Conservation (phyloP, 2,113 vertebrate species). For the Taxidea taxus region DNA sequence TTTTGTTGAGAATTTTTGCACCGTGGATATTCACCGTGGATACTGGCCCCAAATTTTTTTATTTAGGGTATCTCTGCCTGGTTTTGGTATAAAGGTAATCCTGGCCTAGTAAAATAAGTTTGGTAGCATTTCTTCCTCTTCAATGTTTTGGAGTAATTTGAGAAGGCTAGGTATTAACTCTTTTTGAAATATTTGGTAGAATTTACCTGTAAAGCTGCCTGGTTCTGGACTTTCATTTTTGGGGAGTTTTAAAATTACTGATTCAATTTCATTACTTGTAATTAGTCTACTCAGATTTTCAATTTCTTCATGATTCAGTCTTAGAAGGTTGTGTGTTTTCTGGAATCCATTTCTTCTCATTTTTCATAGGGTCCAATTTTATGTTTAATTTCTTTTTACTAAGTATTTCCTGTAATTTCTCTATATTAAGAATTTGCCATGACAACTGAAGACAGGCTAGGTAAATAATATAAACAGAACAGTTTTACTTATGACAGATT, state of each 20-base stretch:
- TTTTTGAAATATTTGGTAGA: neutral
- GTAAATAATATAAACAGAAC: neutral
- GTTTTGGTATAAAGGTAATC: neutral
- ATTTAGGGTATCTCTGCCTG: neutral
- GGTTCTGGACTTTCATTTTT: neutral
- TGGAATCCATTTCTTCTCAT: neutral
- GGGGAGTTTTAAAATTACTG: neutral
- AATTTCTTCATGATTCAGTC: neutral
- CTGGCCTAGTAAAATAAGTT: neutral
- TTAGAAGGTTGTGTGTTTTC: neutral
- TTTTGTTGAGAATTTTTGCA: neutral
- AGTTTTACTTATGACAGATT: neutral
- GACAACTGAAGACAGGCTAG: neutral
- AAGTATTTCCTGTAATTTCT: conserved; percentile 20
- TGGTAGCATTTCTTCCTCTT: neutral
- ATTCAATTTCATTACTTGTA: neutral
- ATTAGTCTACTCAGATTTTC: neutral
- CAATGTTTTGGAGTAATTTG: neutral
- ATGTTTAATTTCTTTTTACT: neutral
- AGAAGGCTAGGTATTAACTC: neutral
- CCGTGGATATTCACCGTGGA: neutral
- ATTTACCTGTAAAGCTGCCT: neutral
- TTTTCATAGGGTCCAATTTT: neutral
- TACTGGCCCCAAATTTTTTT: neutral
- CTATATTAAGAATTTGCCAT: neutral